These are phyloP conservation scores for Aphelinus certus DNA, from an alignment of 1,140 invertebrate species.

Conservation along the genomic window DNA sequence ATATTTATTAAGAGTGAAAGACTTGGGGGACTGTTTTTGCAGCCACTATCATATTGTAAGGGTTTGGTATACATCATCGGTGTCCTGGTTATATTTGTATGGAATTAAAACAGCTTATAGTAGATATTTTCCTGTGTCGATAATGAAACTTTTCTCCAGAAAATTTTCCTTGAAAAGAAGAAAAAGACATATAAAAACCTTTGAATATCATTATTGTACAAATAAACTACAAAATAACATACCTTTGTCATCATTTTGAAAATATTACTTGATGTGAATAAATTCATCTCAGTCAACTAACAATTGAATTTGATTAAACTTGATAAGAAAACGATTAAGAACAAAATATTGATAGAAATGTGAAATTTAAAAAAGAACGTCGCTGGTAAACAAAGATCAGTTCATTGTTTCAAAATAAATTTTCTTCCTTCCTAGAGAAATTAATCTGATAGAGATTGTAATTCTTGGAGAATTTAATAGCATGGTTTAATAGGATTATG, in stretches of 20 bases:
- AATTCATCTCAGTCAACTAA: too few relatives aligned
- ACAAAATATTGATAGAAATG: too few relatives aligned
- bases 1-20: slow-evolving; percentile 45
- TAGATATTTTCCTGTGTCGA: slow-evolving; percentile 39
- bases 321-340: too few relatives aligned
- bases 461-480: neutral
- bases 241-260: neutral
- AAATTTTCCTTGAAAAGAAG: slow-evolving; percentile 12
- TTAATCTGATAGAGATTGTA: slow-evolving; percentile 22
- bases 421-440: slow-evolving; percentile 14
- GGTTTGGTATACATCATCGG: neutral
- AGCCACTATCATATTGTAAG: too few relatives aligned
- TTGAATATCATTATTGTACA: neutral
- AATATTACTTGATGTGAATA: neutral
- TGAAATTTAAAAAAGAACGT: too few relatives aligned
- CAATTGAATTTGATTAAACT: too few relatives aligned
- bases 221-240: neutral
- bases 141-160: slow-evolving; percentile 19
- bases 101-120: slow-evolving; percentile 37
- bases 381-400: too few relatives aligned
- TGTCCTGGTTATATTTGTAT: slow-evolving; percentile 33
- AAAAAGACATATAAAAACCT: neutral
- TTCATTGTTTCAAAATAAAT: neutral
- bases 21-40: slow-evolving; percentile 38
- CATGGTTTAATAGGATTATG: too few relatives aligned